These are phyloP conservation scores for Fukomys damarensis DNA, from an alignment of 2,113 vertebrate species.

Conservation along the genomic window DNA sequence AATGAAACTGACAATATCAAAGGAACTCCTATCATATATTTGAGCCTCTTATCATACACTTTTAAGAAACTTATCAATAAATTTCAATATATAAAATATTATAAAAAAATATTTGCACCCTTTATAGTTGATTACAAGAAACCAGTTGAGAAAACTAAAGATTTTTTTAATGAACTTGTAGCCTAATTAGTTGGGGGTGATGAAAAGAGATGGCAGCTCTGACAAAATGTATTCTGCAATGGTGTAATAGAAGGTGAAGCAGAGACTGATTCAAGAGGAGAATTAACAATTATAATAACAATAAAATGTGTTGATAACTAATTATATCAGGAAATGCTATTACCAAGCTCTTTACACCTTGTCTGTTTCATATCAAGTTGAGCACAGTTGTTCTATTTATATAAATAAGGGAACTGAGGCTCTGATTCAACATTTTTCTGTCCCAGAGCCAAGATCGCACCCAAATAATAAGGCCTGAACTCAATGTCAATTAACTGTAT, in stretches of 20 bases:
- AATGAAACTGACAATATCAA: not conserved
- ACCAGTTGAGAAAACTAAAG: conserved; percentile 27
- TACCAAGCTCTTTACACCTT: not conserved
- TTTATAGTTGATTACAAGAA: not conserved
- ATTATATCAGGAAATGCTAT: not conserved
- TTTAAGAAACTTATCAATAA: conserved; percentile 23
- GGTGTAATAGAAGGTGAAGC: conserved; percentile 11
- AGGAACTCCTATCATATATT: not conserved
- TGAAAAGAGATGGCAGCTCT: not conserved
- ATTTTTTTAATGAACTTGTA: conserved; percentile 2
- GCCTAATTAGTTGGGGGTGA: not conserved
- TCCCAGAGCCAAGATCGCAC: not conserved
- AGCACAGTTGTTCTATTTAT: not conserved
- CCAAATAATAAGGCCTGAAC: not conserved
- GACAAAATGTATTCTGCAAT: conserved; percentile 18
- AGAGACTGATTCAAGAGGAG: not conserved
- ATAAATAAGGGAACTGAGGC: conserved; percentile 33
- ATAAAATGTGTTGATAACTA: not conserved
- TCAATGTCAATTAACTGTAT: not conserved
- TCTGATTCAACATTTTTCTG: conserved; percentile 26
- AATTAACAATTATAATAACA: not conserved
- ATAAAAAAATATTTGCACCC: not conserved
- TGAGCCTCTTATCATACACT: not conserved
- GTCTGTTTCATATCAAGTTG: not conserved
- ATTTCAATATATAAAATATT: conserved; percentile 55